Conservation (phyloP, 2,888 invertebrate genomes). For the Tinea semifulvella region DNA sequence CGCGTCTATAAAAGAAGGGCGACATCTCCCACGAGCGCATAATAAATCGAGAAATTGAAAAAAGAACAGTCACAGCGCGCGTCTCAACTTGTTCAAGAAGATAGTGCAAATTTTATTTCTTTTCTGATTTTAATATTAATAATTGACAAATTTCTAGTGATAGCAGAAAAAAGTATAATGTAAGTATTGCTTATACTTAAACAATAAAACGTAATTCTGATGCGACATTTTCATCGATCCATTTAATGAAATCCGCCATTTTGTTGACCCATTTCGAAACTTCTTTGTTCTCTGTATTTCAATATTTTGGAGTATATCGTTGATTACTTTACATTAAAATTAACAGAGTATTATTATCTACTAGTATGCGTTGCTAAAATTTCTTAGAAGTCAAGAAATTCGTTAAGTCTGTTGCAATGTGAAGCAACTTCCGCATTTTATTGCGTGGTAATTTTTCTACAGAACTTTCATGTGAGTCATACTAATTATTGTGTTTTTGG, state of each 20-base stretch:
- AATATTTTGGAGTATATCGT: not conserved
- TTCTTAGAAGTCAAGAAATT: no score
- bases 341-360: no score
- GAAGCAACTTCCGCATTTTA: not conserved
- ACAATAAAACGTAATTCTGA: not conserved
- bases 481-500: not conserved
- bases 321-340: not conserved
- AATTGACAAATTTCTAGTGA: constrained; percentile 6
- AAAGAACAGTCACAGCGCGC: constrained; percentile 7
- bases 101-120: constrained; percentile 9
- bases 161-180: not conserved
- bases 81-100: constrained; percentile 3
- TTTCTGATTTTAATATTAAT: not conserved
- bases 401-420: no score
- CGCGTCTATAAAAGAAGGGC: constrained; percentile 3
- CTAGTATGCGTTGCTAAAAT: no score
- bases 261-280: not conserved
- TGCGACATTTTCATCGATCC: not conserved
- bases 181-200: constrained; percentile 10
- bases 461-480: not conserved
- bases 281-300: constrained; percentile 4
- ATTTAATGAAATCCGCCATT: not conserved
- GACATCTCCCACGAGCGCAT: not conserved
- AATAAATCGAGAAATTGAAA: constrained; percentile 6
- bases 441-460: constrained; percentile 1